Evolutionary conservation across 2,113 vertebrate genomes (phyloP).

Genomic region (Amblyopsis rosae): DNA sequence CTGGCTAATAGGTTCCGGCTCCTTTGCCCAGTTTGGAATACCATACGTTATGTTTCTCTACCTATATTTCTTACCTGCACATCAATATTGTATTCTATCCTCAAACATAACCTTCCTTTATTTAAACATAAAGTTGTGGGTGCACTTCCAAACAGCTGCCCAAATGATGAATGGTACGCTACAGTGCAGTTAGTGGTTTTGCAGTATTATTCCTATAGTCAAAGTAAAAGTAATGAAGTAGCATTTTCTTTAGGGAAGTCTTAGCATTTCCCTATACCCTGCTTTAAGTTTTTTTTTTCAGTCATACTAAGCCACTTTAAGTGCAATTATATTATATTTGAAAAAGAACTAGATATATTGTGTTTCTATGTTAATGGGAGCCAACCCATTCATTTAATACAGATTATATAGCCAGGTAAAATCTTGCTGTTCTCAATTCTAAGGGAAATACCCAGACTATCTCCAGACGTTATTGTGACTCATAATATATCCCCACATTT

Average conservation of each 20-base stretch:
- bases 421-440: conserved; percentile 7
- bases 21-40: conserved; percentile 1
- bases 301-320: too few relatives aligned
- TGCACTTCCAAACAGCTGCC: conserved; percentile 42
- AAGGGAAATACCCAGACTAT: conserved; percentile 55
- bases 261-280: not conserved
- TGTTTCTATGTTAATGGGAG: too few relatives aligned
- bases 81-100: not conserved
- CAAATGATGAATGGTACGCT: conserved; percentile 33
- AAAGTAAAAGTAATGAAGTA: too few relatives aligned
- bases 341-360: conserved; percentile 22
- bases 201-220: conserved; percentile 24
- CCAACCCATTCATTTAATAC: too few relatives aligned
- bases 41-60: not conserved
- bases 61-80: not conserved
- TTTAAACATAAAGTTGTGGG: not conserved
- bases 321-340: not conserved
- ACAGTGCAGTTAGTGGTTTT: conserved; percentile 43
- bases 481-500: conserved; percentile 36
- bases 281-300: too few relatives aligned
- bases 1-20: not conserved
- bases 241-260: too few relatives aligned
- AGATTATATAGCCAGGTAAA: not conserved
- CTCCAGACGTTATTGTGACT: conserved; percentile 63
- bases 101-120: not conserved